A percentile compares a stretch with the other conserved stretches of the same genome.
Evolutionary conservation across 2,888 invertebrate species (phyloP).

Genomic region (Pandemis heparana): DNA sequence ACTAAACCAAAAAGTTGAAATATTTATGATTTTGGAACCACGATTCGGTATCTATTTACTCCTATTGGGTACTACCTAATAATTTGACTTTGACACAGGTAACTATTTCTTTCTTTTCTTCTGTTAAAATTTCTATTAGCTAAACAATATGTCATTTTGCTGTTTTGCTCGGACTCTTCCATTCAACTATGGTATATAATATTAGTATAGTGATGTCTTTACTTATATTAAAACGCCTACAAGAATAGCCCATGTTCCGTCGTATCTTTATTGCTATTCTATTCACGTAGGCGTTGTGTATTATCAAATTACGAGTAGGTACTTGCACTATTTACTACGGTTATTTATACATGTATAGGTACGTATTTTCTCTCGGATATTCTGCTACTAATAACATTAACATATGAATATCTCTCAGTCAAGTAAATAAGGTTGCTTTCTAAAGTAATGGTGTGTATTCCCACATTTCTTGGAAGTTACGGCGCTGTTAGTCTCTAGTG

Average conservation of each 20-base stretch:
- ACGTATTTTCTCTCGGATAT: not conserved
- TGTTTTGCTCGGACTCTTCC: too few species aligned
- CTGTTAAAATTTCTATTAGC: too few species aligned
- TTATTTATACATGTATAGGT: not conserved
- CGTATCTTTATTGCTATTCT: slow-evolving; percentile 1
- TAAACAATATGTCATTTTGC: too few species aligned
- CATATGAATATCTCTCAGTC: slow-evolving; percentile 17
- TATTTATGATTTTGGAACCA: not conserved
- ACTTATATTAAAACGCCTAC: slow-evolving; percentile 9
- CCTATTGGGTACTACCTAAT: too few species aligned
- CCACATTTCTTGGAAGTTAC: slow-evolving; percentile 5
- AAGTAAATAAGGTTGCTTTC: slow-evolving; percentile 15
- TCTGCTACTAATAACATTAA: slow-evolving; percentile 10
- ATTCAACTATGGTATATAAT: too few species aligned
- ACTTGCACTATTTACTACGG: too few species aligned
- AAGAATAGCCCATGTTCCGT: not conserved
- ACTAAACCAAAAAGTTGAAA: not conserved
- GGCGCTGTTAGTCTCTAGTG: not conserved
- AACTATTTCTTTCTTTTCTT: too few species aligned
- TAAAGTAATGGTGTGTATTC: slow-evolving; percentile 13
- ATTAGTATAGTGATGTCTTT: not conserved
- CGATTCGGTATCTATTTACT: too few species aligned
- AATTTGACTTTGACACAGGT: too few species aligned
- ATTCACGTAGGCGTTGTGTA: slow-evolving; percentile 24
- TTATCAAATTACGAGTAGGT: not conserved